Evolutionary conservation across 2,888 invertebrate genomes (phyloP), one percentile per base, ranked within the genome.

Genomic region (Geotrupes spiniger): DNA sequence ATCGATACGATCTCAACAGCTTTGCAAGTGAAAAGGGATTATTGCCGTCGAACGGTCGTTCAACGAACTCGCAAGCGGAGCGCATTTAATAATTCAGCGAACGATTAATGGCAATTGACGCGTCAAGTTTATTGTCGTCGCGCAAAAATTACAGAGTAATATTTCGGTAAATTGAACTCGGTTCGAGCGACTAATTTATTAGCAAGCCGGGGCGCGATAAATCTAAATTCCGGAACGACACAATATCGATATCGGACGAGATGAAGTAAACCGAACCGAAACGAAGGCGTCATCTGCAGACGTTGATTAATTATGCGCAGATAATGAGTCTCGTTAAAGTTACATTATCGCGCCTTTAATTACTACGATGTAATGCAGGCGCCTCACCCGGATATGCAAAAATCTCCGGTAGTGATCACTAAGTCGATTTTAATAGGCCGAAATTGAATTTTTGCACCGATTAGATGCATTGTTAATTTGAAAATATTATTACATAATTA

Each of bases 321-420:
- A 63, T 66, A 65, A 66, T 66, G 59, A 65, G 63, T 28, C 58
- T 63, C 59, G 57, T 62, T 63, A 59, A 61, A 63, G 60, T 59
- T 59, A 59, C 61, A 62, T 63, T 64, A 62, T 63, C 58, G 46
- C 58, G 58, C 52, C 59, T 63, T 59, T 65, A 66, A 66, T 65
- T 65, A 64, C 53, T 56, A 51, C 50, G 51, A 48, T 38, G 49
- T 43, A 14, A 33, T 33, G 33, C 33, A 6, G 33, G 15, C 8
- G 9, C 21, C 6, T 21, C 21, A 21, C 21, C 21, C 21, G 21
- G 21, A 21, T 4, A 6, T 4, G 6, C 21, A 21, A 21, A 33
- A 33, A 33, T 8, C 14, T 33, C 33, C 33, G 33, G 33, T 33
- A 21, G 21, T 21, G 21, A 21, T 21, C 6, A 21, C 21, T 21